Evolutionary conservation across 2,888 invertebrate species (phyloP).

Genomic region (Sinohyriopsis cumingii): DNA sequence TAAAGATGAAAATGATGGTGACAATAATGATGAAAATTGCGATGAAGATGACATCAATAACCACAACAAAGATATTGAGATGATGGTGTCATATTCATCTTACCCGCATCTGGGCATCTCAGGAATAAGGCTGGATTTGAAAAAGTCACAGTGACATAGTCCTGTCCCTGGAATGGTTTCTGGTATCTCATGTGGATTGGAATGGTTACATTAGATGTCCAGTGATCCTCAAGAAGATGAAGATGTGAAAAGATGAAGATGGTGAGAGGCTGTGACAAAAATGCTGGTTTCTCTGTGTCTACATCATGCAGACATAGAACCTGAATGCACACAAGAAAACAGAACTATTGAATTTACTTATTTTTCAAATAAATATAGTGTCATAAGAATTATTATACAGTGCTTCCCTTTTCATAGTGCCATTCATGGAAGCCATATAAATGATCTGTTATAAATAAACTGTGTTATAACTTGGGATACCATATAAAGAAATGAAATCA

Average conservation of each 20-base stretch:
- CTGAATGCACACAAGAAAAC: slow-evolving; percentile 25
- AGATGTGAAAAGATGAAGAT: slow-evolving; percentile 40
- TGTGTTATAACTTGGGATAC: too few relatives aligned
- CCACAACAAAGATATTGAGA: background rate
- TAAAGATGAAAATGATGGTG: background rate
- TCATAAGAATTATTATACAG: too few relatives aligned
- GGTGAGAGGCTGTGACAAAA: slow-evolving; percentile 34
- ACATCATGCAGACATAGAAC: slow-evolving; percentile 39
- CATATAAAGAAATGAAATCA: too few relatives aligned
- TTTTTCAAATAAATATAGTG: background rate
- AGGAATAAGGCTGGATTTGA: slow-evolving; percentile 24
- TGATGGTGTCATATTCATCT: too few relatives aligned
- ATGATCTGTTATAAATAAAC: too few relatives aligned
- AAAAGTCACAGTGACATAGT: slow-evolving; percentile 25
- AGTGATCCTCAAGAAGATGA: slow-evolving; percentile 9
- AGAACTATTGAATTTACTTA: slow-evolving; percentile 5
- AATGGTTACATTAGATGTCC: slow-evolving; percentile 31
- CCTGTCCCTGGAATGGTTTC: slow-evolving; percentile 25
- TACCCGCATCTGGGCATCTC: slow-evolving; percentile 14
- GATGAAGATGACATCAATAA: background rate
- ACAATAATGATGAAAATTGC: slow-evolving; percentile 3
- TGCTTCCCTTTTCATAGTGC: too few relatives aligned
- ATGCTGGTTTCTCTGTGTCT: slow-evolving; percentile 57
- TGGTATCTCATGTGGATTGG: slow-evolving; percentile 61
- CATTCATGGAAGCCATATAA: too few relatives aligned